These are phyloP conservation scores for Platysteira castanea DNA, from an alignment of 2,113 vertebrate genomes.

Conservation along the genomic window DNA sequence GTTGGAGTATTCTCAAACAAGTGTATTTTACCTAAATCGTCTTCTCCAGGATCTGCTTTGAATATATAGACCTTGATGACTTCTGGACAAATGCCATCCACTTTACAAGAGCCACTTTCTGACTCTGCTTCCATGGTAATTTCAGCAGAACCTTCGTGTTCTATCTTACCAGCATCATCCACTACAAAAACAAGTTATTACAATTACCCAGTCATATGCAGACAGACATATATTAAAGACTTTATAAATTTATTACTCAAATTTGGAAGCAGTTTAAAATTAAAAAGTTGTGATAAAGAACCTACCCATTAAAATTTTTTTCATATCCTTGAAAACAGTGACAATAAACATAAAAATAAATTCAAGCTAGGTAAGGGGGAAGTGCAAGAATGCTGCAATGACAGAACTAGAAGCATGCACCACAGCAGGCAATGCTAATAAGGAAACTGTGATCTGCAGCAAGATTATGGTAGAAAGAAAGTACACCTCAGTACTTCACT, in stretches of 20 bases:
- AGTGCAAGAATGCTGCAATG: not conserved
- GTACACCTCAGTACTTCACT: not conserved
- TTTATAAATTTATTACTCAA: not conserved
- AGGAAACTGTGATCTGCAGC: not conserved
- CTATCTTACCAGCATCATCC: conserved; percentile 96
- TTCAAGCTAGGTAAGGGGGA: not conserved
- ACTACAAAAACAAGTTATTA: conserved; percentile 77
- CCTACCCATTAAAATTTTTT: not conserved
- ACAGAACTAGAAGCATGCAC: not conserved
- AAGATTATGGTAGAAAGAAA: not conserved
- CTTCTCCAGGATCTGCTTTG: conserved; percentile 96
- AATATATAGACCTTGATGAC: conserved; percentile 99
- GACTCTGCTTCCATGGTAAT: conserved; percentile 87
- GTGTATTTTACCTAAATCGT: conserved; percentile 88
- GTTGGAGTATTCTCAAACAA: conserved; percentile 26
- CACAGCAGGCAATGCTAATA: not conserved
- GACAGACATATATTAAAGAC: not conserved
- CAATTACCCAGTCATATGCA: conserved; percentile 32
- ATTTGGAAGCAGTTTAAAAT: not conserved
- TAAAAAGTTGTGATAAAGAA: not conserved
- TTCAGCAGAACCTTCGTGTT: conserved; percentile 89
- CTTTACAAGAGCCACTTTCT: conserved; percentile 89
- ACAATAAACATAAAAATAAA: not conserved
- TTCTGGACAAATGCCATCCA: conserved; percentile 90
- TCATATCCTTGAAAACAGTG: not conserved